These are phyloP conservation scores for Hipparchia sbordonii DNA, from an alignment of 2,888 invertebrate species.

Conservation along the genomic window DNA sequence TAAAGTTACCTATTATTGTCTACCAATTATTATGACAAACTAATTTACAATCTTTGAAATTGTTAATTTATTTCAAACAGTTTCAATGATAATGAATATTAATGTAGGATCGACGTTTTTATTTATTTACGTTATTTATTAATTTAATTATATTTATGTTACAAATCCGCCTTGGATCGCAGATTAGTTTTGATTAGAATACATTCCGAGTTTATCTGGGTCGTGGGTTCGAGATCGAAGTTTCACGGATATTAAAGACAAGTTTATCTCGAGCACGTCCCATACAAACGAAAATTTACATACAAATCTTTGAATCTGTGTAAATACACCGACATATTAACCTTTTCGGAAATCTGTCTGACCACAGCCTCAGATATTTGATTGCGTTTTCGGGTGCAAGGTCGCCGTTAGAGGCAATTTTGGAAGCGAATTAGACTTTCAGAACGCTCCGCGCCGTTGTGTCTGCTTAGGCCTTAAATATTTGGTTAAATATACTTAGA, in stretches of 20 bases:
- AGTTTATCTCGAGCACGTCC: not conserved
- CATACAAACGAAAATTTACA: not conserved
- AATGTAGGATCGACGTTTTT: constrained; percentile 31
- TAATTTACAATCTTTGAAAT: constrained; percentile 32
- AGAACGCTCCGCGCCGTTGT: too few species aligned
- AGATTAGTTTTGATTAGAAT: constrained; percentile 14
- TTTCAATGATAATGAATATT: constrained; percentile 27
- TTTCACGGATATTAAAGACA: not conserved
- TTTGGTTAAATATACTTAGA: too few species aligned
- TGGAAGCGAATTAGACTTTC: too few species aligned
- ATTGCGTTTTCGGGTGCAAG: too few species aligned
- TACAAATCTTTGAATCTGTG: too few species aligned
- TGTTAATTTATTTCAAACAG: constrained; percentile 34
- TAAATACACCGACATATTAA: too few species aligned
- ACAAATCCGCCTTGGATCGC: constrained; percentile 13
- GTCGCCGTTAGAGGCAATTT: too few species aligned
- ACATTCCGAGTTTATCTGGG: constrained; percentile 10
- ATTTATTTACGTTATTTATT: constrained; percentile 33
- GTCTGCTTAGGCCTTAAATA: too few species aligned
- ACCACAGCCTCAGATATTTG: too few species aligned
- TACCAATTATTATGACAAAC: constrained; percentile 29
- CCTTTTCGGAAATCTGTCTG: too few species aligned
- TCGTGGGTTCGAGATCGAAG: constrained; percentile 1
- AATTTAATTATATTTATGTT: constrained; percentile 29
- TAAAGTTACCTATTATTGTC: not conserved